Evolutionary conservation across 2,797 vertebrate species (phyloP).

Genomic region (Chanos chanos): DNA sequence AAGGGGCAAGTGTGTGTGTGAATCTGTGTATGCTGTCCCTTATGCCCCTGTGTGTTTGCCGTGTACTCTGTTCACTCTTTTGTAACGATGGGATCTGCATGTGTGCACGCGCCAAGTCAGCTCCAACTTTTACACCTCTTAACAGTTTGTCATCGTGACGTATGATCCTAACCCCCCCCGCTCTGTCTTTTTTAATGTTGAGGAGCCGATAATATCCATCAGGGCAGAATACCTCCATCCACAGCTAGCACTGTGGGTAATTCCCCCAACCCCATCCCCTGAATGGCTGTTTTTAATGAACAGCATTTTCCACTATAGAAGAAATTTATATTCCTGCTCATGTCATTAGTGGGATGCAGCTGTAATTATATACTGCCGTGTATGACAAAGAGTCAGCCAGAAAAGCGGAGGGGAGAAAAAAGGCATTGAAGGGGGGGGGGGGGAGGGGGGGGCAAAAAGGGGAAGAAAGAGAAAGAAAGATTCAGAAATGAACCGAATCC

Average conservation of each 20-base stretch:
- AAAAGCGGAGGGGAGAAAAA: constrained; percentile 25
- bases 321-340: constrained; percentile 30
- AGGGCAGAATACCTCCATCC: too few species aligned
- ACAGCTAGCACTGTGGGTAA: constrained; percentile 16
- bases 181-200: too few species aligned
- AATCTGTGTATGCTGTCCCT: constrained; percentile 35
- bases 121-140: too few species aligned
- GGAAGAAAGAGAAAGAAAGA: constrained; percentile 19
- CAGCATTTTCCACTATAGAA: constrained; percentile 32
- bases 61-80: neutral
- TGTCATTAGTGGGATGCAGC: constrained; percentile 63
- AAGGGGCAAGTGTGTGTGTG: constrained; percentile 27
- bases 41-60: too few species aligned
- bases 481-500: constrained; percentile 38
- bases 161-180: too few species aligned
- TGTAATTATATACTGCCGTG: constrained; percentile 62
- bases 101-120: too few species aligned
- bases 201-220: too few species aligned
- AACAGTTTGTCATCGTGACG: too few species aligned
- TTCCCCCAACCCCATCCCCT: too few species aligned
- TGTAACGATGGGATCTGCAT: too few species aligned
- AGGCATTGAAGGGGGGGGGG: constrained; percentile 43
- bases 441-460: constrained; percentile 40
- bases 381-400: constrained; percentile 28
- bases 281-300: constrained; percentile 8